These are phyloP conservation scores for Meandrusa payeni DNA, from an alignment of 2,888 invertebrate species.

Conservation along the genomic window DNA sequence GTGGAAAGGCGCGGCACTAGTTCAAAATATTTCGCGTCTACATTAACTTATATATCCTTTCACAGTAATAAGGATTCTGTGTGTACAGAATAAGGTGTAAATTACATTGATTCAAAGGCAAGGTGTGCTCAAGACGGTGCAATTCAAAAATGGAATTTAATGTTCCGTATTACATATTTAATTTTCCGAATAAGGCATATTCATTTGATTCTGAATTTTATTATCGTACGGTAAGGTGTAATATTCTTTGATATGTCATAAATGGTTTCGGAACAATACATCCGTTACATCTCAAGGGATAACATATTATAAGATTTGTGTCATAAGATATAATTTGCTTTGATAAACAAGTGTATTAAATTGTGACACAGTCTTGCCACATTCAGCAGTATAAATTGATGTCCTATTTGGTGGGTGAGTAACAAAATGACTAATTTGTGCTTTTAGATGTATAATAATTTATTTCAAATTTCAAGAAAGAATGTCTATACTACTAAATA, in stretches of 20 bases:
- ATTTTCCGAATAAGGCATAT: slow-evolving; percentile 22
- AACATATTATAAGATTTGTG: no score
- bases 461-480: no score
- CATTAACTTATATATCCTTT: not conserved
- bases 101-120: not conserved
- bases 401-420: no score
- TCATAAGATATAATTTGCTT: no score
- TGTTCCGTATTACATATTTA: slow-evolving; percentile 44
- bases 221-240: not conserved
- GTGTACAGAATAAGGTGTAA: not conserved
- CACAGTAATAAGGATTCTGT: slow-evolving; percentile 8
- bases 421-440: no score
- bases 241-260: not conserved
- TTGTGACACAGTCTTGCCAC: no score
- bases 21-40: not conserved
- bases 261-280: no score
- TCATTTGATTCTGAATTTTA: slow-evolving; percentile 5
- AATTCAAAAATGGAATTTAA: slow-evolving; percentile 53
- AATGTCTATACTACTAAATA: no score
- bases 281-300: no score
- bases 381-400: no score
- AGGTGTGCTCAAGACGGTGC: slow-evolving; percentile 31
- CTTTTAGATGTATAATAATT: no score
- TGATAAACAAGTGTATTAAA: no score
- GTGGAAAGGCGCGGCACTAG: slow-evolving; percentile 36